phyloP scores from a whole-genome alignment of 2,888 invertebrate genomes.

The Drosophila falleni region DNA sequence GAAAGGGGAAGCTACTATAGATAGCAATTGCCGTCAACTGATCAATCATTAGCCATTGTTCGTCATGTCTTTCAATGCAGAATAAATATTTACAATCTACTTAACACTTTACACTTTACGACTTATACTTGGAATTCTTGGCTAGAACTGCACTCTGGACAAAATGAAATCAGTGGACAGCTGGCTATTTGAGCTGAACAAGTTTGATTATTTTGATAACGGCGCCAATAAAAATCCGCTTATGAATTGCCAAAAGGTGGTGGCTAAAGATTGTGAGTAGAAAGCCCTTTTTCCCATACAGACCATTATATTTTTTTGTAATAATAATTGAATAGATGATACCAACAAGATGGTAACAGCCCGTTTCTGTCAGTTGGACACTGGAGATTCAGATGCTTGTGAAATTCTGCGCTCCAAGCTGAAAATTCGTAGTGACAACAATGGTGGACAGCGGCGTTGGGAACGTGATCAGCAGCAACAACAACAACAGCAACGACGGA shows the following conservation, averaged over 20 bases:
- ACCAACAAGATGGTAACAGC: slow-evolving; percentile 78
- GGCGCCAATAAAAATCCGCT: slow-evolving; percentile 80
- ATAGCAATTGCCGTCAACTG: slow-evolving; percentile 13
- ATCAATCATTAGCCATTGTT: slow-evolving; percentile 50
- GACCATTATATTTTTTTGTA: background rate
- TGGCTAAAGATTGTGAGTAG: slow-evolving; percentile 83
- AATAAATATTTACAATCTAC: slow-evolving; percentile 32
- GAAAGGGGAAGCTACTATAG: slow-evolving; percentile 4
- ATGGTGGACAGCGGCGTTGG: slow-evolving; percentile 42
- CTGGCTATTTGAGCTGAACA: slow-evolving; percentile 85
- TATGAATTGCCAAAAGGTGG: slow-evolving; percentile 85
- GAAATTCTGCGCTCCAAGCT: slow-evolving; percentile 79
- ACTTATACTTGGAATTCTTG: slow-evolving; percentile 24
- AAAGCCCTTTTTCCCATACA: background rate
- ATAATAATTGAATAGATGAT: background rate
- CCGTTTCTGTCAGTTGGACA: slow-evolving; percentile 84
- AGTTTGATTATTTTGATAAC: slow-evolving; percentile 81
- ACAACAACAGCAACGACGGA: slow-evolving; percentile 53
- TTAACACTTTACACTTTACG: slow-evolving; percentile 10
- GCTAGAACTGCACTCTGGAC: slow-evolving; percentile 82
- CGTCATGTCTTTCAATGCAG: slow-evolving; percentile 4
- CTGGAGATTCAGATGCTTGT: slow-evolving; percentile 84
- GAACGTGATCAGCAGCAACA: slow-evolving; percentile 49
- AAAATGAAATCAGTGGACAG: slow-evolving; percentile 83
- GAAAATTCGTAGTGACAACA: slow-evolving; percentile 41